A percentile compares a stretch with the other conserved stretches of the same genome.
Conservation (phyloP, 2,888 invertebrate genomes). For the Meiosimyza decipiens region DNA sequence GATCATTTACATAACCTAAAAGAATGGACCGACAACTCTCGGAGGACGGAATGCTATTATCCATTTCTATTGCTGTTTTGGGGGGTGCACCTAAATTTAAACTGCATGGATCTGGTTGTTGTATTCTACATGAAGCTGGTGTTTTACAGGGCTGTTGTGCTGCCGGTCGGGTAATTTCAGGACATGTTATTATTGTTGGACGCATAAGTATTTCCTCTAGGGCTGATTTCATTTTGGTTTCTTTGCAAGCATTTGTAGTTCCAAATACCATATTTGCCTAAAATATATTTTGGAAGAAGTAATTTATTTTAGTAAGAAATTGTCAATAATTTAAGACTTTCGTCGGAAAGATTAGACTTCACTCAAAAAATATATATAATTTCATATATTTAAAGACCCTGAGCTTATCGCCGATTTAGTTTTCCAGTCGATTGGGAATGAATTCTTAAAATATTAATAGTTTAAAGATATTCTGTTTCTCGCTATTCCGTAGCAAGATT, state of each 20-base stretch:
- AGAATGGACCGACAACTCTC: conserved; percentile 63
- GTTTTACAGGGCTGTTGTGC: background rate
- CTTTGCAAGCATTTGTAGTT: conserved; percentile 66
- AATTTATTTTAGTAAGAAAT: conserved; percentile 1
- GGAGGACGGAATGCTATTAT: conserved; percentile 47
- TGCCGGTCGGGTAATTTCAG: conserved; percentile 48
- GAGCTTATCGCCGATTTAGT: too few species aligned
- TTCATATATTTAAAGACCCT: too few species aligned
- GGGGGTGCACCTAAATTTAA: conserved; percentile 52
- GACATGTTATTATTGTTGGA: conserved; percentile 63
- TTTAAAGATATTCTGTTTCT: too few species aligned
- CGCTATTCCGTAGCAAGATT: too few species aligned
- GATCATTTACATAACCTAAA: conserved; percentile 61
- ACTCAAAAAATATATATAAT: too few species aligned
- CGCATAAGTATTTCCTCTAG: conserved; percentile 66
- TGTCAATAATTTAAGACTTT: background rate
- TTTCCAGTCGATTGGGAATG: too few species aligned
- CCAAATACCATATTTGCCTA: conserved; percentile 66
- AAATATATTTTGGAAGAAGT: conserved; percentile 9
- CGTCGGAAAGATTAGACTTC: background rate
- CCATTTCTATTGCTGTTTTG: conserved; percentile 5
- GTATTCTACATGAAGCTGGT: background rate
- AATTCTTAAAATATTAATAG: too few species aligned
- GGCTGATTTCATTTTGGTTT: conserved; percentile 69
- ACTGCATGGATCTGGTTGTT: conserved; percentile 17